Percentiles rank a stretch among this genome's conserved stretches.
phyloP scores from a whole-genome alignment of 2,797 vertebrate genomes.

The Eremophila alpestris region DNA sequence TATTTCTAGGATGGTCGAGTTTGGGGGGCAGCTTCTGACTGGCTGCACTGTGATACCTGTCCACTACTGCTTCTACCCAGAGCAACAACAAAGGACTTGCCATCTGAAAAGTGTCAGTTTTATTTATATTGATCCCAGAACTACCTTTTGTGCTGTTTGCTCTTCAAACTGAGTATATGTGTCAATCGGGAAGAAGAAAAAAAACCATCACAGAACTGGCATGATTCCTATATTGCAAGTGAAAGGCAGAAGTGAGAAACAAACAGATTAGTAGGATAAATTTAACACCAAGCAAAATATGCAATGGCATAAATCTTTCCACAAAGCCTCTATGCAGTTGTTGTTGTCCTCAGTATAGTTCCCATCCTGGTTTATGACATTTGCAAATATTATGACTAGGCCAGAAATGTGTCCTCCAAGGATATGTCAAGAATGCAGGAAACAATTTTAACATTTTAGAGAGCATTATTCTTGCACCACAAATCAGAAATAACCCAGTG shows the following conservation, averaged over 20 bases:
- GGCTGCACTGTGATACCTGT: neutral
- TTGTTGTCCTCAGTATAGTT: neutral
- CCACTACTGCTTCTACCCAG: neutral
- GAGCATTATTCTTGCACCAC: neutral
- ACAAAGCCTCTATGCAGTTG: neutral
- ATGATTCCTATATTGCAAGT: neutral
- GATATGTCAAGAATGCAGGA: neutral
- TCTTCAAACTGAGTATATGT: neutral
- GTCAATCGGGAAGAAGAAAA: neutral
- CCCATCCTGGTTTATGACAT: neutral
- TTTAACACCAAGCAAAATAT: neutral
- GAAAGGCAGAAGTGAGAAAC: neutral
- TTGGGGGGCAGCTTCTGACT: neutral
- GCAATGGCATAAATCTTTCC: neutral
- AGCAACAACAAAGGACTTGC: neutral
- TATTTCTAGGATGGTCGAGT: neutral
- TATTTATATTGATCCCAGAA: constrained; percentile 35
- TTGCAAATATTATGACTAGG: neutral
- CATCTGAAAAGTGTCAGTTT: neutral
- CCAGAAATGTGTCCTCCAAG: neutral
- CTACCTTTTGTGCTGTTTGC: neutral
- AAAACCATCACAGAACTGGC: neutral
- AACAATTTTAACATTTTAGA: neutral
- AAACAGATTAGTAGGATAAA: neutral
- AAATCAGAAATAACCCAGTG: neutral